Evolutionary conservation across 37 sponge, comb jelly and placozoan species (phyloP).

Genomic region (Theonella swinhoei): DNA sequence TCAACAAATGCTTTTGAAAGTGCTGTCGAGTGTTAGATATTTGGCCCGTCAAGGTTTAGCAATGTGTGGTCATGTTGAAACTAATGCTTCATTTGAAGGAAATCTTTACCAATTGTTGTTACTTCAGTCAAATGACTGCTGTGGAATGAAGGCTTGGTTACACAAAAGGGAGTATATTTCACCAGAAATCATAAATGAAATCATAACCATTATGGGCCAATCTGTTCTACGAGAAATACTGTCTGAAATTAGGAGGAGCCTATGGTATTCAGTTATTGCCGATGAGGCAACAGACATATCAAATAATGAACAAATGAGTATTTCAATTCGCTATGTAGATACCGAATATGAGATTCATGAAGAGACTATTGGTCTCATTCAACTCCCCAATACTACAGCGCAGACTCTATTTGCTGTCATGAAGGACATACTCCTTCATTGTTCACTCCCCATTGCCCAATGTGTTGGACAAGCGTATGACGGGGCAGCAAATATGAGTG

Average conservation of each 20-base stretch:
- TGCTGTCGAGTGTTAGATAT: neutral
- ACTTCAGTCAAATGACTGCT: slow-evolving; percentile 16
- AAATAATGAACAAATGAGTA: slow-evolving; percentile 48
- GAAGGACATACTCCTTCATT: slow-evolving; percentile 55
- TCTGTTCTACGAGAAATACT: slow-evolving; percentile 33
- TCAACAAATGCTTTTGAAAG: neutral
- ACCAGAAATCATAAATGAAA: slow-evolving; percentile 39
- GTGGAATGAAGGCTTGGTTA: neutral
- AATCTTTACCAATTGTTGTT: slow-evolving; percentile 38
- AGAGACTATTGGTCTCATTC: slow-evolving; percentile 52
- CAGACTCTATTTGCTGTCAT: slow-evolving; percentile 52
- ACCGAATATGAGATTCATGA: slow-evolving; percentile 48
- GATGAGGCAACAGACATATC: slow-evolving; percentile 70
- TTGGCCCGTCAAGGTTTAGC: slow-evolving; percentile 28
- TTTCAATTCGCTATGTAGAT: slow-evolving; percentile 65
- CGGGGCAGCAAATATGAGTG: slow-evolving; percentile 69
- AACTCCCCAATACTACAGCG: slow-evolving; percentile 63
- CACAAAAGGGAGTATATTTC: slow-evolving; percentile 20
- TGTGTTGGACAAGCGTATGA: slow-evolving; percentile 63
- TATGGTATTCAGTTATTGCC: slow-evolving; percentile 40
- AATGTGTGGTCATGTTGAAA: slow-evolving; percentile 26
- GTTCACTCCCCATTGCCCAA: slow-evolving; percentile 51
- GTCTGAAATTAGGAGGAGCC: slow-evolving; percentile 10
- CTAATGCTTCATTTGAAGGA: slow-evolving; percentile 2
- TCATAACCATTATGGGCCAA: slow-evolving; percentile 25